Conservation (phyloP, 2,888 invertebrate species). For the Dromius quadrimaculatus region DNA sequence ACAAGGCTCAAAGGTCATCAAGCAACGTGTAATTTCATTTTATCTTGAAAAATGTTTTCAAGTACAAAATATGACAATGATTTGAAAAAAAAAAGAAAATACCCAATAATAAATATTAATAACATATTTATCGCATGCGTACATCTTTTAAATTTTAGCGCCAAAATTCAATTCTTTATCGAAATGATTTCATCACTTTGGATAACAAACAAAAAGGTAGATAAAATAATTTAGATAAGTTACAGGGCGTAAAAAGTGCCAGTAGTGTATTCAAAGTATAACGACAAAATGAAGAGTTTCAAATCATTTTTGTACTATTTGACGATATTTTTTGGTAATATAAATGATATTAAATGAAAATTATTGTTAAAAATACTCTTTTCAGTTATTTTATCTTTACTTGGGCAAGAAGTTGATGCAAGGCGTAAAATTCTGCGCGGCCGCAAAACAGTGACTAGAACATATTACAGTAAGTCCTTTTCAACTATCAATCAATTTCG, state of each 20-base stretch:
- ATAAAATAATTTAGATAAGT: slow-evolving; percentile 26
- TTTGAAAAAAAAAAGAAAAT: too few species aligned
- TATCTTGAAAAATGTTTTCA: too few species aligned
- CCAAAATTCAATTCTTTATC: too few species aligned
- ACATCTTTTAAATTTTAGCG: too few species aligned
- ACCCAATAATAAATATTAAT: too few species aligned
- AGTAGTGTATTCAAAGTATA: not conserved
- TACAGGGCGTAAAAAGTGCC: not conserved
- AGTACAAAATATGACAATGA: too few species aligned
- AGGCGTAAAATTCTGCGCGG: slow-evolving; percentile 84
- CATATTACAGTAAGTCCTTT: slow-evolving; percentile 80
- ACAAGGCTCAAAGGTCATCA: slow-evolving; percentile 12
- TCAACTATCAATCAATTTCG: slow-evolving; percentile 1
- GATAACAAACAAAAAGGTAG: slow-evolving; percentile 39
- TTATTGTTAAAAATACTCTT: slow-evolving; percentile 59
- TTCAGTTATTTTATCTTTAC: slow-evolving; percentile 75
- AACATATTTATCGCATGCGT: too few species aligned
- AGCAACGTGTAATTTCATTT: slow-evolving; percentile 14
- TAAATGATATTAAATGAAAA: slow-evolving; percentile 28
- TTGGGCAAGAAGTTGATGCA: slow-evolving; percentile 80
- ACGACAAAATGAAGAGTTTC: slow-evolving; percentile 65
- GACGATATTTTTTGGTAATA: slow-evolving; percentile 68
- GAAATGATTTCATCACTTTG: slow-evolving; percentile 42
- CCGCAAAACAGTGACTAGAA: slow-evolving; percentile 81
- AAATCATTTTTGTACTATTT: slow-evolving; percentile 68